Evolutionary conservation across 1,140 invertebrate species (phyloP), one percentile per base, ranked within the genome.

Genomic region (Drosophila bocqueti): DNA sequence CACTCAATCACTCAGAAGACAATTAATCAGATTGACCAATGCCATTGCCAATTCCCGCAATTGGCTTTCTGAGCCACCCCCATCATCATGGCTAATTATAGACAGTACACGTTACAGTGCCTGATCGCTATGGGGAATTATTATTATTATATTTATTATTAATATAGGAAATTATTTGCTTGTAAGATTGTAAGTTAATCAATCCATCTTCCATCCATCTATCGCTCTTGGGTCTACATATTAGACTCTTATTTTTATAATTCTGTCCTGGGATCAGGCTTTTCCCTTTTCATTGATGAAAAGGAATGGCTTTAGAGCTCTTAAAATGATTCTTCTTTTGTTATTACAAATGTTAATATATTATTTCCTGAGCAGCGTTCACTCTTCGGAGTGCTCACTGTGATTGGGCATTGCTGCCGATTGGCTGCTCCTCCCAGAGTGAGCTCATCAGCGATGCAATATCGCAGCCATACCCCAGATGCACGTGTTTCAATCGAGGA

Each of bases 81-180:
- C 67, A 55, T 55, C 34, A 71, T 71, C 67, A 71, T 46, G 31
- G 67, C 63, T 71, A 71, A 71, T 71, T 71, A 68, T 68, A 71
- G 67, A 71, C 31, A 40, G 55, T 26, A 26, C 47, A 26, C 47
- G 0, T 8, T 26, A 26, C 36, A 58, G 36, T 42, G 21, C 10
- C 1, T 6, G 21, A 40, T 55, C 54, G 21, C 6, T 24, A 40
- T 6, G 21, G 2, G 8, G 15, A 10, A 54, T 24, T 21, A 26
- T 49, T 26, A 6, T 29, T 0, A 7, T 29, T 0, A 26, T 26
- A 26, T n/a, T 2, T 29, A n/a, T 29, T 29, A 10, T 38, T 5
- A 16, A 38, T 24, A 2, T 16, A 10, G 18, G 0, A 10, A 24
- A 24, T 24, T 16, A 8, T 36, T 36, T 9, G 15, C 29, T 4